Base-by-base conservation (phyloP, 1,140 invertebrate genomes). In the Leucophenga varia region DNA sequence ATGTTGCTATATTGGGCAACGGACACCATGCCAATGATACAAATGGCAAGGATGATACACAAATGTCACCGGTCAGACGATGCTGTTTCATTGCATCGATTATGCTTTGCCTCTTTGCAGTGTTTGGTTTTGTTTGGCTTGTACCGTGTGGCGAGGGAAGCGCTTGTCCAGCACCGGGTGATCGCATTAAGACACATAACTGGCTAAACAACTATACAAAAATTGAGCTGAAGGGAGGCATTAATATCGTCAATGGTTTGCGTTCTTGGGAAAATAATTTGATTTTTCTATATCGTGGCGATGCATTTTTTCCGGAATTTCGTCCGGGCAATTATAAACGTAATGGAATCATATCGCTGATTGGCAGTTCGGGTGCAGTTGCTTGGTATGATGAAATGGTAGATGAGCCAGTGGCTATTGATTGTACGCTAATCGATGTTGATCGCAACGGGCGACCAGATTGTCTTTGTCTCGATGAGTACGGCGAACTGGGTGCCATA, bases 71-170 rank as follows among this genome's bases (percentile, higher is more conserved):
- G n/a, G 59, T 82, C 32, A 77, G 87, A 13, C 81, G 82, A 37
- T 78, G 82, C 32, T 84, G 82, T 22, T 86, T 89, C 52, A 72
- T 86, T 10, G 73, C 79, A 9, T 89, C 87, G 7, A 82, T 89
- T 47, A 56, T 88, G 18, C 64, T 87, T 12, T 90, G 87, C 56
- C 68, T 88, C 18, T 75, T 86, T 35, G 86, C 85, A 9, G 81
- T 89, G 14, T 56, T 88, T 9, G 79, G 85, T 53, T 90, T 90
- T 68, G 71, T 90, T 2, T 90, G 88, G 84, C 78, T 85, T 10
- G 72, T 89, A 50, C 88, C 88, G 1, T 90, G 88, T 59, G 79
- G 80, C 1, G 81, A 86, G 53, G 77, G 78, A 48, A 81, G 82
- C 3, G 79, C 81, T 31, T 89, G 87, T 52, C 77, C 81, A 20